Percentiles rank a stretch among this genome's conserved stretches.
Evolutionary conservation across 2,113 vertebrate species (phyloP).

Genomic region (Cygnus atratus): DNA sequence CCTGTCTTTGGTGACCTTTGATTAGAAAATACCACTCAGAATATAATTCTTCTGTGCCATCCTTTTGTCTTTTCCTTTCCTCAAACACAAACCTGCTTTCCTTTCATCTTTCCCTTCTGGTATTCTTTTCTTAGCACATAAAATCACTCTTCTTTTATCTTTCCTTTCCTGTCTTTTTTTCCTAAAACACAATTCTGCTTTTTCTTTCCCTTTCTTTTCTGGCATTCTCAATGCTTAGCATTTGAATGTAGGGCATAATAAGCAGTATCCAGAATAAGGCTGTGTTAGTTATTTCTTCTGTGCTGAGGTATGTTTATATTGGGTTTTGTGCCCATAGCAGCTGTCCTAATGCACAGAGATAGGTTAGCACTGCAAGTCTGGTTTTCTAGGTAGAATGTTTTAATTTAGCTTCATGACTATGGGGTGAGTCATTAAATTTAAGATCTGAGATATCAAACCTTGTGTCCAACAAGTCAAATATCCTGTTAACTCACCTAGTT

Average conservation of each 20-base stretch:
- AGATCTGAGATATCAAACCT: background rate
- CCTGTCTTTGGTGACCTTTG: background rate
- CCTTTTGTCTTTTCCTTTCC: background rate
- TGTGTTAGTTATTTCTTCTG: background rate
- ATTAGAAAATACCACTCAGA: accelerated
- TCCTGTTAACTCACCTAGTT: background rate
- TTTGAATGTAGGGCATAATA: background rate
- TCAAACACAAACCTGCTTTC: background rate
- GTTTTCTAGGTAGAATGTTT: background rate
- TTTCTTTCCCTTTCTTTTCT: background rate
- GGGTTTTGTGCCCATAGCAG: background rate
- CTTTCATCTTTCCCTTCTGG: background rate
- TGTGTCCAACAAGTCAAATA: background rate
- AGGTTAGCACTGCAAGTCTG: background rate
- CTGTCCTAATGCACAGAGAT: background rate
- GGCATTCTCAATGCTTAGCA: background rate
- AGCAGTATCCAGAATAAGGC: background rate
- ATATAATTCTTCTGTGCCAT: background rate
- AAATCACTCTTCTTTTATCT: background rate
- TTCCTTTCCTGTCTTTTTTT: background rate
- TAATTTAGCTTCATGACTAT: background rate
- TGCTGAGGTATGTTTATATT: background rate
- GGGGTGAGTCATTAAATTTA: background rate
- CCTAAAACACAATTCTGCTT: background rate
- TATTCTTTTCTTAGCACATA: background rate